Evolutionary conservation across 2,888 invertebrate genomes (phyloP), one percentile per base, ranked within the genome.

Genomic region (Boloria selene): DNA sequence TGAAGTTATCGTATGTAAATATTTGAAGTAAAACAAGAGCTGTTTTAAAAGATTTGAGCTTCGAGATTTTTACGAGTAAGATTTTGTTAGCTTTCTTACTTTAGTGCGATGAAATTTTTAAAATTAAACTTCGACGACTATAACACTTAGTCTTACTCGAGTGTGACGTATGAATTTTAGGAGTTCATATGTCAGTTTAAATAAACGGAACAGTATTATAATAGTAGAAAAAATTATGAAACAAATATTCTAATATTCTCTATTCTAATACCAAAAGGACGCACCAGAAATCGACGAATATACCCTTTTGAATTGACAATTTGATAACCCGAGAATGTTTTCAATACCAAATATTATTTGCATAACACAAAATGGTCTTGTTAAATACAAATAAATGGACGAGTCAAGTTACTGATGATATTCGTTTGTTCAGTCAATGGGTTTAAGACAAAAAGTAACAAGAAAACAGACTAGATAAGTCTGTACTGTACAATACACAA

Each of bases 351-450:
- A 84, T 82, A 82, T 85, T 83, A 83, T 86, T 86, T 86, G 83
- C 86, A 87, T 88, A 85, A 87, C 83, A 84, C 84, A 84, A 84
- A 81, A 84, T 82, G 82, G 78, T 22, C 64, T 81, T 80, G 49
- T 84, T 85, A 84, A 87, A 85, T 82, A 83, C 82, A 87, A 88
- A 88, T 86, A 87, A 87, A 88, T 86, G 86, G 83, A 82, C 83
- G 76, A 79, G 80, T 81, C 81, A 80, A 86, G 84, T 86, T 85
- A 65, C 51, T 59, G 38, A 45, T 61, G 85, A 83, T 81, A 84
- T 84, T 87, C 87, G 87, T 88, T 87, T 87, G 75, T 76, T 86
- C 87, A 86, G 86, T 85, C 87, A 84, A 79, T 82, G 85, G 76
- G 81, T 81, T 77, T 76, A 75, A 82, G 83, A 85, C 84, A 85